A percentile compares a stretch with the other conserved stretches of the same genome.
Evolutionary conservation across 2,888 invertebrate genomes (phyloP).

Genomic region (Erannis defoliaria): DNA sequence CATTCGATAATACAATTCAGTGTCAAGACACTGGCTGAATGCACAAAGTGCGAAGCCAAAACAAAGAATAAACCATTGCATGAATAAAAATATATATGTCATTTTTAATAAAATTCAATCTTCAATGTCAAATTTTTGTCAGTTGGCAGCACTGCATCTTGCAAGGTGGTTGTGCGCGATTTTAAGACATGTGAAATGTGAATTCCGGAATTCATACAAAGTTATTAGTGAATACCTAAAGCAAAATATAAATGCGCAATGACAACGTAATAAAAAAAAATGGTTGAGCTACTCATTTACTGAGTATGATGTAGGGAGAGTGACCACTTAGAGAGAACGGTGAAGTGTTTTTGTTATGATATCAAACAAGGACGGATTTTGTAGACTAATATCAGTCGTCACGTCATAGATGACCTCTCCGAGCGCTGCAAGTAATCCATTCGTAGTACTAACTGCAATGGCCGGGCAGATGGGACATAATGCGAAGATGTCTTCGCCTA

Average conservation of each 20-base stretch:
- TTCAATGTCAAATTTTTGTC: constrained; percentile 10
- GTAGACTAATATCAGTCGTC: constrained; percentile 52
- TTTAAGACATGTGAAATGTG: constrained; percentile 10
- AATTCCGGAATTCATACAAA: constrained; percentile 14
- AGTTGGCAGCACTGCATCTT: constrained; percentile 37
- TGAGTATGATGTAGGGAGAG: constrained; percentile 11
- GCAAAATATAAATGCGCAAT: constrained; percentile 4
- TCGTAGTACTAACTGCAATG: constrained; percentile 62
- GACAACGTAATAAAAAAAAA: constrained; percentile 16
- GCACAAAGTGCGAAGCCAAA: no score
- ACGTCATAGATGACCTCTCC: constrained; percentile 69
- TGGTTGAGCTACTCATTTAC: neutral
- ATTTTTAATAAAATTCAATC: neutral
- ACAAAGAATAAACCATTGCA: neutral
- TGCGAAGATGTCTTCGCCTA: constrained; percentile 25
- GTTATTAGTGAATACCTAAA: neutral
- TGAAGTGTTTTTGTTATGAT: constrained; percentile 57
- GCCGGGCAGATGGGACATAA: constrained; percentile 58
- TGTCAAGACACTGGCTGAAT: no score
- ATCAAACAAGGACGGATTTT: constrained; percentile 59
- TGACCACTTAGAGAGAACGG: constrained; percentile 21
- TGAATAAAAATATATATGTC: neutral
- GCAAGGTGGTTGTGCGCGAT: constrained; percentile 29
- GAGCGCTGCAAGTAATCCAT: constrained; percentile 59
- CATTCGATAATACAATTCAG: no score